Conservation (phyloP, 2,888 invertebrate genomes). For the Nemapogon koenigi region DNA sequence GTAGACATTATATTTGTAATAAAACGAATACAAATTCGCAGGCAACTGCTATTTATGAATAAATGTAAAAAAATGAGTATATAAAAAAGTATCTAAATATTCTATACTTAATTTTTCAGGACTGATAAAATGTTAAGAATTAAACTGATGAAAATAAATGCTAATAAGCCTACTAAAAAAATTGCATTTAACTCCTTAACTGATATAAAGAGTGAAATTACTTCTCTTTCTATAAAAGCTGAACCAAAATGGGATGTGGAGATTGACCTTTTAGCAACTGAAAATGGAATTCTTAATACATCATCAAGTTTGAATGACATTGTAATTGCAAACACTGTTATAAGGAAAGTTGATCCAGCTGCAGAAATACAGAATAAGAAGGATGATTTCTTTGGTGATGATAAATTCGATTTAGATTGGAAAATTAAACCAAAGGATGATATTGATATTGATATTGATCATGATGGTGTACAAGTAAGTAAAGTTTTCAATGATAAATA, state of each 20-base stretch:
- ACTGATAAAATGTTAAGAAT: conserved; percentile 47
- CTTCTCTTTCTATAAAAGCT: conserved; percentile 37
- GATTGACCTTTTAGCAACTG: conserved; percentile 31
- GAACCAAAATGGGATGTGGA: conserved; percentile 59
- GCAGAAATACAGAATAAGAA: conserved; percentile 13
- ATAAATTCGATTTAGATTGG: conserved; percentile 15
- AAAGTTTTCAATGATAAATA: no score
- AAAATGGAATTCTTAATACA: conserved; percentile 20
- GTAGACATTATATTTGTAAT: no score
- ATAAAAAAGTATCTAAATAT: no score
- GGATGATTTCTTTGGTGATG: conserved; percentile 8
- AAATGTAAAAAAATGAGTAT: no score
- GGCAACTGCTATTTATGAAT: no score
- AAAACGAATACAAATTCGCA: no score
- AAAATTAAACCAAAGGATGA: neutral
- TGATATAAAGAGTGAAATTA: conserved; percentile 57
- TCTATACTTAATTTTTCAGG: conserved; percentile 29
- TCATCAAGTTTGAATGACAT: conserved; percentile 42
- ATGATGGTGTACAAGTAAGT: neutral
- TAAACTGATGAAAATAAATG: conserved; percentile 28
- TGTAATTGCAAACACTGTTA: conserved; percentile 53
- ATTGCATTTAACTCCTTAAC: conserved; percentile 54
- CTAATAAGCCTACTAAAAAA: conserved; percentile 42
- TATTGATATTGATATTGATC: neutral
- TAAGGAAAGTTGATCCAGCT: conserved; percentile 46